Conservation (phyloP, 2,888 invertebrate species). For the Tetragnatha montana region DNA sequence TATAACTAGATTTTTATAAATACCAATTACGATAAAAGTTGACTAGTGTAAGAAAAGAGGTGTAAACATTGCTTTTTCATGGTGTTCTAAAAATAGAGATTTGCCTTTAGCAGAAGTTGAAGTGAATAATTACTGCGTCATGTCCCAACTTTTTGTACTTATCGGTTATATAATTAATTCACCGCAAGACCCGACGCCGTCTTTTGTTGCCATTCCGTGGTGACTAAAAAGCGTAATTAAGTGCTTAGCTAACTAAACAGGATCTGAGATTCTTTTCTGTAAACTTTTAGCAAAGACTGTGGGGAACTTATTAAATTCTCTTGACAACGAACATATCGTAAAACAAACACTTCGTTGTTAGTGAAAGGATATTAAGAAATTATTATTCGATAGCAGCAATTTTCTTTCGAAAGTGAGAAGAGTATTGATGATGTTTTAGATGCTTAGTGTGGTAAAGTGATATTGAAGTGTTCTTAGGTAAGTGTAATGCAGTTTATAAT, state of each 20-base stretch:
- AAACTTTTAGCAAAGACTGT: background rate
- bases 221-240: constrained; percentile 8
- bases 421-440: background rate
- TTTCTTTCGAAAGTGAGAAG: background rate
- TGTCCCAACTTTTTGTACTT: background rate
- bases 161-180: constrained; percentile 16
- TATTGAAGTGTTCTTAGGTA: too few species aligned
- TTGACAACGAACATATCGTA: background rate
- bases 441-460: too few species aligned
- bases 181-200: background rate
- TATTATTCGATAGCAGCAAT: background rate
- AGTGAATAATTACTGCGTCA: constrained; percentile 2
- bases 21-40: background rate
- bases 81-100: background rate
- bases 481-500: too few species aligned
- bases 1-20: background rate
- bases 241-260: background rate
- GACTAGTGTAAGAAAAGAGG: background rate
- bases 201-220: background rate
- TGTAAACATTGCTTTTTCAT: background rate
- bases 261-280: background rate
- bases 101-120: background rate
- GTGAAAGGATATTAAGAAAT: background rate
- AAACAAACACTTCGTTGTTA: background rate
- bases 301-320: background rate